Conservation (phyloP, 1,140 invertebrate species). For the Microplitis mediator region DNA sequence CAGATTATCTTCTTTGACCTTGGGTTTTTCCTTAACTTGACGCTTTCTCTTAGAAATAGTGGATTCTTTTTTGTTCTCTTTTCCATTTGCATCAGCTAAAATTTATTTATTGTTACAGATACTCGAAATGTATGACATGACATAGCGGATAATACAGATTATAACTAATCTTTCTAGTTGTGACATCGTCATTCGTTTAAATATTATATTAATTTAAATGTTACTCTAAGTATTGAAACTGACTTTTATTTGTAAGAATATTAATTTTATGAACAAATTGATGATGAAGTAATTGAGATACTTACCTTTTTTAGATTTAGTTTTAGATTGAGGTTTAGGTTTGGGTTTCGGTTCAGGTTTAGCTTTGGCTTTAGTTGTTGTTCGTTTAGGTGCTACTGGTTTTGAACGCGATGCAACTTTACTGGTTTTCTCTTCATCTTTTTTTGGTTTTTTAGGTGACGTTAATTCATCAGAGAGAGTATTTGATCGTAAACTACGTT, state of each 20-base stretch:
- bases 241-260: too few relatives aligned
- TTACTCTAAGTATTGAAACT: too few relatives aligned
- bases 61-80: conserved; percentile 8
- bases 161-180: too few relatives aligned
- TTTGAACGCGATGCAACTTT: conserved; percentile 26
- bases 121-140: neutral
- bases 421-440: neutral
- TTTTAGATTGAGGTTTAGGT: too few relatives aligned
- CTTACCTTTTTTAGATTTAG: neutral
- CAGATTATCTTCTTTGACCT: neutral
- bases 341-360: too few relatives aligned
- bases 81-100: conserved; percentile 3
- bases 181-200: too few relatives aligned
- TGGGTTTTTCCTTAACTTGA: conserved; percentile 16
- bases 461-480: conserved; percentile 21
- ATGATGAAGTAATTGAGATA: neutral
- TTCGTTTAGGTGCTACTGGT: conserved; percentile 44
- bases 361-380: conserved; percentile 44
- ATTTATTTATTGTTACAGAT: neutral
- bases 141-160: too few relatives aligned
- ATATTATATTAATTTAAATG: too few relatives aligned
- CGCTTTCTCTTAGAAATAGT: conserved; percentile 23
- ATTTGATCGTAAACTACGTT: neutral
- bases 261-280: too few relatives aligned
- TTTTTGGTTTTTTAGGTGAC: conserved; percentile 27